These are phyloP conservation scores for Sardina pilchardus DNA, from an alignment of 2,113 vertebrate species.

Conservation along the genomic window DNA sequence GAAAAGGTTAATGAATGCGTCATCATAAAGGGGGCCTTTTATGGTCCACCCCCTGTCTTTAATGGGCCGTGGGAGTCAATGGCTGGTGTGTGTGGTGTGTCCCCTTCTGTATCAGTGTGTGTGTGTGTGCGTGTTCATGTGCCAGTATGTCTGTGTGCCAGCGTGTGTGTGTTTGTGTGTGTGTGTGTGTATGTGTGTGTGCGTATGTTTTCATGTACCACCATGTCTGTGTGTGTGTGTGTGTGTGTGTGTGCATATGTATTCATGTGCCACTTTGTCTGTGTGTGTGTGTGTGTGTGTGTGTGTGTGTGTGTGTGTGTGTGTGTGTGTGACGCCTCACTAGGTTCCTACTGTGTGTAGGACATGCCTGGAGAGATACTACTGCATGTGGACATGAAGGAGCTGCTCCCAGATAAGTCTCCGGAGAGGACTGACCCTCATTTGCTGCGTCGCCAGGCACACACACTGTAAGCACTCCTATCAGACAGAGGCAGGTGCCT, in stretches of 20 bases:
- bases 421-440: background rate
- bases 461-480: background rate
- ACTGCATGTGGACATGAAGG: background rate
- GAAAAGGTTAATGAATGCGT: constrained; percentile 34
- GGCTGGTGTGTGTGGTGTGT: background rate
- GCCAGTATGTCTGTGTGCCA: background rate
- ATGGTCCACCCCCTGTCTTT: background rate
- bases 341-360: background rate
- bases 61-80: background rate
- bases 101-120: background rate
- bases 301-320: background rate
- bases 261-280: background rate
- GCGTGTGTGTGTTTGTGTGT: background rate
- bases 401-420: background rate
- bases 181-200: background rate
- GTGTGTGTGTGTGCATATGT: background rate
- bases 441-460: background rate
- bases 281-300: background rate
- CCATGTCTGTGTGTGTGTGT: background rate
- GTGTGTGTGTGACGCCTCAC: background rate
- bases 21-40: background rate
- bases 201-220: background rate
- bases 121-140: background rate
- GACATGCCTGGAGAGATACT: background rate
- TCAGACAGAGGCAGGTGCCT: background rate